Base-by-base conservation (phyloP, 2,888 invertebrate genomes). In the Chrysolina americana region DNA sequence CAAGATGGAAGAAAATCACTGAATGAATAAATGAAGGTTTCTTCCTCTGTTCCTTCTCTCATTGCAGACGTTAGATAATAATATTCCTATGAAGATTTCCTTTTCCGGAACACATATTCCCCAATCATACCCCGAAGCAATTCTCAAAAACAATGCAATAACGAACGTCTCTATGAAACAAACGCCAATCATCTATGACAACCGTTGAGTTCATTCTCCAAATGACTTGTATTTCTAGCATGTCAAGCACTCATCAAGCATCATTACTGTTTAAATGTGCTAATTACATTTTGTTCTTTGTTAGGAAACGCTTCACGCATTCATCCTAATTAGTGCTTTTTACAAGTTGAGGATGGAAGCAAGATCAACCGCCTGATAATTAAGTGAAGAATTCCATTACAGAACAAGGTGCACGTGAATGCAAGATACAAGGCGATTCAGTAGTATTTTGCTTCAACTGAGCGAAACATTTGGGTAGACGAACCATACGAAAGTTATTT, bases 381-480 rank as follows among this genome's bases (percentile, higher is more conserved):
- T 76, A 77, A 78, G 59, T 41, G 74, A 76, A 76, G 77, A 78
- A 81, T 81, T 75, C 78, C 68, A 79, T 76, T 78, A 78, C 73
- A 78, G 73, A 66, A 53, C 36, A 53, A 68, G 53, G 68, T 44
- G 41, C 19, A 21, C 41, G 68, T 44, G 68, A 53, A 36, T 53
- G 53, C 36, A 59, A 13, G 11, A 65, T 65, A 65, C 65, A 65
- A 48, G 48, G 65, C n/a, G 65, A 47, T 65, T 65, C 65, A 65
- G 19, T 47, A 15, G n/a, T n/a, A n/a, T n/a, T n/a, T 28, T 28
- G 2, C 28, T 10, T 19, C 15, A 9, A 10, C 9, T 28, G 9
- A 59, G 11, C 23, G 59, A 2, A 15, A 19, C n/a, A 36, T 48
- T 48, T 48, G 10, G 19, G 19, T 53, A 13, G n/a, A n/a, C 10